These are phyloP conservation scores for Hassar affinis DNA, from an alignment of 2,113 vertebrate genomes.

Conservation along the genomic window DNA sequence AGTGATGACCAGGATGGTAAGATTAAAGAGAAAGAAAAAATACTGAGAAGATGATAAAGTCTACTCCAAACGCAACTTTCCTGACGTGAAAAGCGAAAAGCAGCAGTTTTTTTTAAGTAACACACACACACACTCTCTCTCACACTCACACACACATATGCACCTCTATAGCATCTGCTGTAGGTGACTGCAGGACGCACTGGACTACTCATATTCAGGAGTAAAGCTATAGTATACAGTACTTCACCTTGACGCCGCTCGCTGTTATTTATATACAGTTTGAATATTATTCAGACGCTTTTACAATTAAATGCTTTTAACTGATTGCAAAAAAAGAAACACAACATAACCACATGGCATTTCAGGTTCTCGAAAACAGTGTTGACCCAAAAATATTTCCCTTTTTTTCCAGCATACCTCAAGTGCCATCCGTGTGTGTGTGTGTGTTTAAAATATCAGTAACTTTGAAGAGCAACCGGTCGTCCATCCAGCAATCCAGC, in stretches of 20 bases:
- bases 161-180: conserved; percentile 61
- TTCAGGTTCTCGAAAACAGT: conserved; percentile 54
- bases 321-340: background rate
- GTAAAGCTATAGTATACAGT: conserved; percentile 83
- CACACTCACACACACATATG: conserved; percentile 57
- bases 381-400: conserved; percentile 66
- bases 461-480: conserved; percentile 53
- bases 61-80: conserved; percentile 69
- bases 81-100: conserved; percentile 70
- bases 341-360: conserved; percentile 20
- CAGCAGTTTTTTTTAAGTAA: conserved; percentile 66
- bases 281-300: background rate
- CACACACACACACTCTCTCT: conserved; percentile 68
- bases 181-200: conserved; percentile 57
- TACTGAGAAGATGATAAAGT: conserved; percentile 79
- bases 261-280: conserved; percentile 67
- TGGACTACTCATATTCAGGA: conserved; percentile 60
- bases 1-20: conserved; percentile 76
- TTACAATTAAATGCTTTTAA: conserved; percentile 12
- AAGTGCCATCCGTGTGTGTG: conserved; percentile 64
- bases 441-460: background rate
- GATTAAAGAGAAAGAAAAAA: conserved; percentile 52
- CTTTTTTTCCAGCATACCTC: conserved; percentile 79
- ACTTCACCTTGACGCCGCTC: conserved; percentile 67
- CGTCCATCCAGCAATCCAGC: conserved; percentile 22